Conservation (phyloP, 2,797 vertebrate species). For the Discoglossus pictus region DNA sequence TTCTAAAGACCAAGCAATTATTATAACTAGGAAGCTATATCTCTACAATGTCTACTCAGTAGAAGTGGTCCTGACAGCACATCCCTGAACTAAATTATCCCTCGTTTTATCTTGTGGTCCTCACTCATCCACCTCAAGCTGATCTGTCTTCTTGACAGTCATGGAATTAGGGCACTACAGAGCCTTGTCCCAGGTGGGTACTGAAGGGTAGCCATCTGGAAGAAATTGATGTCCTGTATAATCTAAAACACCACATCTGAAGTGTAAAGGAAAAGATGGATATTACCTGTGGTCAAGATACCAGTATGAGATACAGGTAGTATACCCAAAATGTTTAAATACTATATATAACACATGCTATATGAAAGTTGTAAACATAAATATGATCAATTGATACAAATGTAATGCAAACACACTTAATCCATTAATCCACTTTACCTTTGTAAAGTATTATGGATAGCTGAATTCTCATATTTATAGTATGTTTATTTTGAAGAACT, state of each 20-base stretch:
- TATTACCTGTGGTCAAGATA: no score
- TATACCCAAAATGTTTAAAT: no score
- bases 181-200: conserved; percentile 37
- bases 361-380: no score
- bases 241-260: background rate
- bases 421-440: no score
- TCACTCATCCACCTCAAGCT: conserved; percentile 27
- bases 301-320: no score
- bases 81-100: conserved; percentile 32
- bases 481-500: no score
- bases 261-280: conserved; percentile 3
- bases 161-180: conserved; percentile 43
- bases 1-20: conserved; percentile 29
- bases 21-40: conserved; percentile 1
- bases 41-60: conserved; percentile 1
- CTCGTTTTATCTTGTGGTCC: conserved; percentile 11
- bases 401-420: no score
- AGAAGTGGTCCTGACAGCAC: conserved; percentile 23
- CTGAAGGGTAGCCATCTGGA: conserved; percentile 21
- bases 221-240: conserved; percentile 8
- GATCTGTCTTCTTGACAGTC: conserved; percentile 35
- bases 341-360: no score
- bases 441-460: no score
- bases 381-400: no score
- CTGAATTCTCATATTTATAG: no score